Conservation (phyloP, 2,797 vertebrate genomes). For the Ptychobarbus kaznakovi region DNA sequence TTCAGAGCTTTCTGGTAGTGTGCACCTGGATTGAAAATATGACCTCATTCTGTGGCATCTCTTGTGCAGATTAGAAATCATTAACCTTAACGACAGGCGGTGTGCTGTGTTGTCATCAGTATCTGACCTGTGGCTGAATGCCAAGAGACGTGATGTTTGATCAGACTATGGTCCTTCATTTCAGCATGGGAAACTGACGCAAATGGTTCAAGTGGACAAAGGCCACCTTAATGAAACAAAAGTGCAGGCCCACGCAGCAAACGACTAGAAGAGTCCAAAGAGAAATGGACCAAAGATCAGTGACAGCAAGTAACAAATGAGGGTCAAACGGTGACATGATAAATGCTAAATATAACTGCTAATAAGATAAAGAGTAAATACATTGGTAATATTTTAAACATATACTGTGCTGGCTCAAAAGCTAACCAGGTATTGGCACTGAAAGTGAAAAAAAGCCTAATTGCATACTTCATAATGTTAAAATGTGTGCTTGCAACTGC, state of each 20-base stretch:
- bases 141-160: conserved; percentile 62
- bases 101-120: conserved; percentile 60
- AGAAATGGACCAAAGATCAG: conserved; percentile 10
- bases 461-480: background rate
- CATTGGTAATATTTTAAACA: background rate
- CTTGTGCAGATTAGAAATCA: conserved; percentile 61
- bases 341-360: background rate
- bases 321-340: background rate
- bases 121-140: conserved; percentile 41
- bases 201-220: conserved; percentile 13
- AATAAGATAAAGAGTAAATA: background rate
- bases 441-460: background rate
- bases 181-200: background rate
- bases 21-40: conserved; percentile 57
- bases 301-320: background rate
- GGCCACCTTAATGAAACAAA: background rate
- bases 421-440: background rate
- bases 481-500: background rate
- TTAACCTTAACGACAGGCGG: conserved; percentile 69
- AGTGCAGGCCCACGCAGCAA: background rate
- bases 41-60: conserved; percentile 50
- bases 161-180: conserved; percentile 55
- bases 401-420: background rate
- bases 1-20: conserved; percentile 52
- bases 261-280: conserved; percentile 10